Conservation (phyloP, 2,113 vertebrate genomes). For the Oreochromis aureus region DNA sequence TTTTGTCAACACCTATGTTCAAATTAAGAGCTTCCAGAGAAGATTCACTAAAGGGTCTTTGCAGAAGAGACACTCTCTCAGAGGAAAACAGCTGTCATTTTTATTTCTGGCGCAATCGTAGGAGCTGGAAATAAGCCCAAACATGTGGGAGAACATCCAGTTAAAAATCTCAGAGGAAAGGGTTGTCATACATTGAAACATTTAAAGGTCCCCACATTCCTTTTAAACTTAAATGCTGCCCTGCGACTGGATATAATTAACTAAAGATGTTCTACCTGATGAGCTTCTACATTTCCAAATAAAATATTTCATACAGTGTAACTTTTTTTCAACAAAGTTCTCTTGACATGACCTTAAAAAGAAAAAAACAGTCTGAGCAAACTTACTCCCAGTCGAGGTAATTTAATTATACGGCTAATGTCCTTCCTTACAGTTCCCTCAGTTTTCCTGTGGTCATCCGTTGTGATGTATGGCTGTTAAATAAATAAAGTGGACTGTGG, state of each 20-base stretch:
- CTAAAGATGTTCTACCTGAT: background rate
- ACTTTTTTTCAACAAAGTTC: background rate
- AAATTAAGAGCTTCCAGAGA: background rate
- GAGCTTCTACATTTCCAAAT: background rate
- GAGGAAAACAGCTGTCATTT: constrained; percentile 63
- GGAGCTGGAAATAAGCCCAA: constrained; percentile 45
- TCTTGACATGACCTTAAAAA: background rate
- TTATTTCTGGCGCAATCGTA: constrained; percentile 41
- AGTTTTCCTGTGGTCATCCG: background rate
- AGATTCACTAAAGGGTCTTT: constrained; percentile 2
- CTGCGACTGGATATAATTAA: background rate
- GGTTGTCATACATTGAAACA: constrained; percentile 26
- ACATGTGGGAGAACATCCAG: constrained; percentile 59
- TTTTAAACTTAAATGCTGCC: background rate
- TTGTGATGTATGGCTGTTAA: background rate
- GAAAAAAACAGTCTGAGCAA: background rate
- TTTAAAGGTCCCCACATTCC: constrained; percentile 39
- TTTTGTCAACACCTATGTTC: constrained; percentile 18
- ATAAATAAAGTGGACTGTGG: background rate
- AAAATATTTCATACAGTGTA: background rate
- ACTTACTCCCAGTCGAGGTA: background rate
- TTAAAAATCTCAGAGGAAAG: constrained; percentile 42
- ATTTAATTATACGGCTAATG: background rate
- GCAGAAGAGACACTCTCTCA: constrained; percentile 14
- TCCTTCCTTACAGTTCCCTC: background rate